phyloP scores from a whole-genome alignment of 2,888 invertebrate genomes.

The Anoplius nigerrimus region DNA sequence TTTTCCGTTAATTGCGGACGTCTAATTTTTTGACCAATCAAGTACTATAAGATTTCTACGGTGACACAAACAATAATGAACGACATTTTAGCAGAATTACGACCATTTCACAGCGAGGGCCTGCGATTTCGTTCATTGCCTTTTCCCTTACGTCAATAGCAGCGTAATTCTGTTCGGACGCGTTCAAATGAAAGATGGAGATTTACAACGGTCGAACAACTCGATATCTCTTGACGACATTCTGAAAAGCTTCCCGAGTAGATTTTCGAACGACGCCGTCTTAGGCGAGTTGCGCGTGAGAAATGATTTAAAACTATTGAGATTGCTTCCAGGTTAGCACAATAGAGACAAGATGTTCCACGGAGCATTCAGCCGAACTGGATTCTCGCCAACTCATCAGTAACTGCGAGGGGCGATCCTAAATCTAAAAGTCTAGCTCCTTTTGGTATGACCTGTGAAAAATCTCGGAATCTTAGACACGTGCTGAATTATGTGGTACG shows the following conservation, averaged over 20 bases:
- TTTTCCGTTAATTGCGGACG: too few species aligned
- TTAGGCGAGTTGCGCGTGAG: neutral
- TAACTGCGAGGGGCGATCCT: conserved; percentile 49
- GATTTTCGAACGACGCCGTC: conserved; percentile 4
- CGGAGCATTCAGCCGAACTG: conserved; percentile 55
- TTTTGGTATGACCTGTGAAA: conserved; percentile 16
- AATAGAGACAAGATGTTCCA: conserved; percentile 58
- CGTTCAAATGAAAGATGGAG: too few species aligned
- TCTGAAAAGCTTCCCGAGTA: neutral
- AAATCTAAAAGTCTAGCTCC: conserved; percentile 47
- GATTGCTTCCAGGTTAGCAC: conserved; percentile 52
- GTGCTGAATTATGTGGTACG: conserved; percentile 40
- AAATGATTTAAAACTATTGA: conserved; percentile 56
- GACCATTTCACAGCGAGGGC: neutral
- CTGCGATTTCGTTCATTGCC: neutral
- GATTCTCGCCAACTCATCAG: conserved; percentile 64
- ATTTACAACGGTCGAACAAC: too few species aligned
- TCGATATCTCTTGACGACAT: conserved; percentile 6
- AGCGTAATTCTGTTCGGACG: neutral
- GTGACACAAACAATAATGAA: too few species aligned
- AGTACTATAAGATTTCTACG: too few species aligned
- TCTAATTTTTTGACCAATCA: too few species aligned
- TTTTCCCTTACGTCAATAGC: conserved; percentile 3
- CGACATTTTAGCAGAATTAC: neutral
- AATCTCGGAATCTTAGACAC: conserved; percentile 20